These are phyloP conservation scores for Teinopalpus imperialis DNA, from an alignment of 2,888 invertebrate species.

Conservation along the genomic window DNA sequence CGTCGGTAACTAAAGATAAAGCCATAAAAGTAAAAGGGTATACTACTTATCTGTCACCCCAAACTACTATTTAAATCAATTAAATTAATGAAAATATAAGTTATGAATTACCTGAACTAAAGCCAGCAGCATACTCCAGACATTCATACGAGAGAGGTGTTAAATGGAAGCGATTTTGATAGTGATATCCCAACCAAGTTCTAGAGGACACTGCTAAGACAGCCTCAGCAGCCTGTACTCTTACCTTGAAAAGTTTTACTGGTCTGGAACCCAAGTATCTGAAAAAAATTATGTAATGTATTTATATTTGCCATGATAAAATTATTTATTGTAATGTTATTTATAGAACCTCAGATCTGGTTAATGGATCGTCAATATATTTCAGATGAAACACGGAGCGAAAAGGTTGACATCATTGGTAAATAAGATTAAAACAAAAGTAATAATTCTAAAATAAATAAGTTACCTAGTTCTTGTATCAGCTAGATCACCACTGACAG, in stretches of 20 bases:
- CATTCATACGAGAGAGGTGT: conserved; percentile 98
- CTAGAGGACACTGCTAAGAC: conserved; percentile 98
- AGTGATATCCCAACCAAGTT: conserved; percentile 99
- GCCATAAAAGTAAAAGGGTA: too few species aligned
- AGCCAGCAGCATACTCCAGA: conserved; percentile 98
- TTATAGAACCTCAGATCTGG: conserved; percentile 76
- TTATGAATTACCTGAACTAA: conserved; percentile 84
- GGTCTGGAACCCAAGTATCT: conserved; percentile 96
- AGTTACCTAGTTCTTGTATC: conserved; percentile 94
- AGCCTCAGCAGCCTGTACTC: conserved; percentile 97
- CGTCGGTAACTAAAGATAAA: conserved; percentile 54
- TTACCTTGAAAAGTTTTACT: conserved; percentile 97
- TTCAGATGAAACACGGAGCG: conserved; percentile 85
- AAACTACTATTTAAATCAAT: too few species aligned
- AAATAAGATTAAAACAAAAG: conserved; percentile 1
- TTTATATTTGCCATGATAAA: neutral
- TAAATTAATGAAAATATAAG: neutral
- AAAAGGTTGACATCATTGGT: conserved; percentile 67
- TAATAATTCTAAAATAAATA: neutral
- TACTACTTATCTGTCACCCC: too few species aligned
- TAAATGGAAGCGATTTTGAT: conserved; percentile 97
- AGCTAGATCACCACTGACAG: conserved; percentile 97
- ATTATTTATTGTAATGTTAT: neutral
- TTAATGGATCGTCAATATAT: conserved; percentile 77
- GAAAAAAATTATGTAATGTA: neutral